Evolutionary conservation across 2,797 vertebrate species (phyloP).

Genomic region (Mormyrops attenuatus): DNA sequence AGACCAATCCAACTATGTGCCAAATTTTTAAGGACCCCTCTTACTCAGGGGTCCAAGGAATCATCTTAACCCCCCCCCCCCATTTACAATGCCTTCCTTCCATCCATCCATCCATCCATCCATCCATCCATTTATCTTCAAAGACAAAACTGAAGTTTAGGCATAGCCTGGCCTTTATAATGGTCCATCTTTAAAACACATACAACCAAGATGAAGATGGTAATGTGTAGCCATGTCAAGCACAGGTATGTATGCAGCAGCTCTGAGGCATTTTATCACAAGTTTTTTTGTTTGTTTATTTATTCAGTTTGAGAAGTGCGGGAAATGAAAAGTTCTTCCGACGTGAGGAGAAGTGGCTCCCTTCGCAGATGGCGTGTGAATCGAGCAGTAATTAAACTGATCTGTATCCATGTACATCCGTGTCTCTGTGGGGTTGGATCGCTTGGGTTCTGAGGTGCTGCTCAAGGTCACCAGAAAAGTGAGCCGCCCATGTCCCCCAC

Average conservation of each 20-base stretch:
- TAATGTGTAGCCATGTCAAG: neutral
- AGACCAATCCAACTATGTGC: neutral
- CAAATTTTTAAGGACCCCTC: neutral
- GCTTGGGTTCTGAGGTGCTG: constrained; percentile 40
- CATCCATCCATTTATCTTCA: neutral
- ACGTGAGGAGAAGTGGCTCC: constrained; percentile 39
- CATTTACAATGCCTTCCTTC: neutral
- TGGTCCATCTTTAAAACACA: neutral
- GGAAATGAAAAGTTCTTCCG: constrained; percentile 23
- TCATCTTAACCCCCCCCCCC: neutral
- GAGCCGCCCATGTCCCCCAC: no score
- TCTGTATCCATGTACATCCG: constrained; percentile 39
- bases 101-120: neutral
- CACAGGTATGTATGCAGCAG: neutral
- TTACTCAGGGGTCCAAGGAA: neutral
- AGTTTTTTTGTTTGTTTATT: constrained; percentile 16
- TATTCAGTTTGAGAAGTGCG: constrained; percentile 33
- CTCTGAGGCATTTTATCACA: constrained; percentile 25
- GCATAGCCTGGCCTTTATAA: neutral
- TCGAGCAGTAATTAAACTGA: constrained; percentile 58
- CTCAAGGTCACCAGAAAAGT: constrained; percentile 34
- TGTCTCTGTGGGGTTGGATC: constrained; percentile 51
- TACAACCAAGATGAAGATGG: neutral
- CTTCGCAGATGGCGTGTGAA: constrained; percentile 57
- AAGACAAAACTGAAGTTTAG: neutral